A percentile compares a stretch with the other conserved stretches of the same genome.
Conservation (phyloP, 1,140 invertebrate genomes). For the Acromyrmex charruanus region DNA sequence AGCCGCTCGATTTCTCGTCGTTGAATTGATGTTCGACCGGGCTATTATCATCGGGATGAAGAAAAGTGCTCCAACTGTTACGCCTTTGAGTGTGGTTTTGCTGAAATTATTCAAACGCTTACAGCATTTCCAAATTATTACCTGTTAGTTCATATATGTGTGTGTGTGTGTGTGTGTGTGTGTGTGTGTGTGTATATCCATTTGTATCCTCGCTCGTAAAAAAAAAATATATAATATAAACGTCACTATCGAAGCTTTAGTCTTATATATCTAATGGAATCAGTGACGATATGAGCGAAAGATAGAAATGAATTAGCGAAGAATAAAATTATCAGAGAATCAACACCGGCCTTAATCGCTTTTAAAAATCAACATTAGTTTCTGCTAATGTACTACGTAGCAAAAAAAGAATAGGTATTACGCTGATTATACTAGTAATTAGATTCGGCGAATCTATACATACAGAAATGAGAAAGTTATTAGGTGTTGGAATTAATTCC, state of each 20-base stretch:
- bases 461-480: too few relatives aligned
- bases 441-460: neutral
- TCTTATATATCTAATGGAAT: neutral
- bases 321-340: conserved; percentile 21
- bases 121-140: neutral
- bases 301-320: conserved; percentile 6
- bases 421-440: neutral
- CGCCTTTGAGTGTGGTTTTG: conserved; percentile 52
- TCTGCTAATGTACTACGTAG: neutral
- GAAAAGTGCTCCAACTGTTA: conserved; percentile 48
- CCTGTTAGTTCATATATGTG: too few relatives aligned
- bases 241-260: neutral
- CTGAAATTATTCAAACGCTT: conserved; percentile 58
- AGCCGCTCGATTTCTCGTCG: conserved; percentile 69
- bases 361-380: neutral
- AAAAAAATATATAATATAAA: neutral
- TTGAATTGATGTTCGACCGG: conserved; percentile 72
- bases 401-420: neutral
- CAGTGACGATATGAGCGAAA: neutral
- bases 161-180: too few relatives aligned
- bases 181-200: too few relatives aligned
- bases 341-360: conserved; percentile 31
- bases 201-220: neutral
- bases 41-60: conserved; percentile 56
- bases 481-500: too few relatives aligned